Evolutionary conservation across 2,888 invertebrate species (phyloP).

Genomic region (Acrocera orbiculus): DNA sequence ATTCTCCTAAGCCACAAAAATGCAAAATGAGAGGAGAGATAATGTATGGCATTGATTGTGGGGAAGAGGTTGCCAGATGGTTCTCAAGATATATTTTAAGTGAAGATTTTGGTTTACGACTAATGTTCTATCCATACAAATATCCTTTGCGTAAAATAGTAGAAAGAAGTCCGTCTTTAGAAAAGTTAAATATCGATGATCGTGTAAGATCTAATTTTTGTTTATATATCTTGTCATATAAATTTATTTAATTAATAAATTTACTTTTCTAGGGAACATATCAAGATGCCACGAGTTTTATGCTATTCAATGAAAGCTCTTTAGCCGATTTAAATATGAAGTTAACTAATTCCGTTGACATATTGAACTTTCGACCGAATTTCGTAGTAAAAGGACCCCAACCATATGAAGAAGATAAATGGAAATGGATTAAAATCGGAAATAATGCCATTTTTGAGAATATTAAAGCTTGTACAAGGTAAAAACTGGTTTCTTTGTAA

Average conservation of each 20-base stretch:
- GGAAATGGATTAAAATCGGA: constrained; percentile 51
- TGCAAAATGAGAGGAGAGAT: constrained; percentile 38
- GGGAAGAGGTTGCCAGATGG: constrained; percentile 52
- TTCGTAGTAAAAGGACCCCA: constrained; percentile 42
- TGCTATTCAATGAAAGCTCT: constrained; percentile 45
- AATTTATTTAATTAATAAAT: background rate
- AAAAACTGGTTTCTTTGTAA: background rate
- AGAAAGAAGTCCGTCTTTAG: constrained; percentile 20
- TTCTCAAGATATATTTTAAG: constrained; percentile 39
- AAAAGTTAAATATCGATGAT: constrained; percentile 12
- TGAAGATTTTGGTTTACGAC: constrained; percentile 33
- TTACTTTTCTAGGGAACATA: constrained; percentile 37
- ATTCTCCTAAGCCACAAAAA: constrained; percentile 23
- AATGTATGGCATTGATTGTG: constrained; percentile 50
- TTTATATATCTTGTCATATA: background rate
- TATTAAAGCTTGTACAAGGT: constrained; percentile 41
- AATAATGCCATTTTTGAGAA: constrained; percentile 40
- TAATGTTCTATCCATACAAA: constrained; percentile 38
- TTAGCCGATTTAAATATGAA: constrained; percentile 43
- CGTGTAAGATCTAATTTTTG: constrained; percentile 11
- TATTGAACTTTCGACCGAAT: constrained; percentile 46
- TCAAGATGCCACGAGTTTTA: constrained; percentile 45
- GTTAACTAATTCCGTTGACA: constrained; percentile 33
- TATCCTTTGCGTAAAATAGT: constrained; percentile 24
- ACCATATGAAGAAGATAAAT: constrained; percentile 44